Conservation (phyloP, 1,140 invertebrate species). For the Nephotettix cincticeps region DNA sequence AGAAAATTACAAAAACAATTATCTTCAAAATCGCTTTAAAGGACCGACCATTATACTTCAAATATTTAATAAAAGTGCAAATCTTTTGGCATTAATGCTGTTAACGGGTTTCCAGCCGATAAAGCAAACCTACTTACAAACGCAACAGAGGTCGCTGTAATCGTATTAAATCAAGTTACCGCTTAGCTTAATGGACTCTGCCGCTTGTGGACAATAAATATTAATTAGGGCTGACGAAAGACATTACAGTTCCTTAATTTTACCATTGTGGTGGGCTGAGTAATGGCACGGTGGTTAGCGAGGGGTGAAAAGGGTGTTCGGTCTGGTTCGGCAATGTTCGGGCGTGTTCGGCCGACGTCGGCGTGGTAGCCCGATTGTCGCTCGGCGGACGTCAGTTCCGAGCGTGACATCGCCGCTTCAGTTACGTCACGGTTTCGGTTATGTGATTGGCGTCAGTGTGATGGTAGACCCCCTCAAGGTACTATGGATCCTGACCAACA, state of each 20-base stretch:
- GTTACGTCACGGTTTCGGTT: neutral
- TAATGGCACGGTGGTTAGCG: neutral
- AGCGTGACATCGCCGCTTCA: neutral
- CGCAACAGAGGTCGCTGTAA: neutral
- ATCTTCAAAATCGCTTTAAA: no score
- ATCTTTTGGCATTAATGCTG: no score
- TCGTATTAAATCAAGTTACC: neutral
- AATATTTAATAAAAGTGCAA: no score
- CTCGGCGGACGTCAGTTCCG: neutral
- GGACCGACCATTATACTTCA: no score
- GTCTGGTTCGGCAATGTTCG: no score
- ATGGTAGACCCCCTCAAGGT: conserved; percentile 90
- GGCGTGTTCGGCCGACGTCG: neutral
- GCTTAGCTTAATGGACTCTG: neutral
- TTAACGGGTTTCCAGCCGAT: no score
- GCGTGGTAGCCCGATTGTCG: neutral
- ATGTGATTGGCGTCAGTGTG: conserved; percentile 10
- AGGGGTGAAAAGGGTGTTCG: neutral
- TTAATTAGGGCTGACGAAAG: neutral
- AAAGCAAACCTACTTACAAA: no score
- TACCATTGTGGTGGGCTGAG: neutral
- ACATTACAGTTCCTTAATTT: conserved; percentile 6
- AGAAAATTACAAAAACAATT: no score
- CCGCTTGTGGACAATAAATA: neutral
- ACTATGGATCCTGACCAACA: conserved; percentile 88